Percentiles rank a stretch among this genome's conserved stretches.
These are phyloP conservation scores for Hypotaenidia philippensis DNA, from an alignment of 2,797 vertebrate species.

Conservation along the genomic window DNA sequence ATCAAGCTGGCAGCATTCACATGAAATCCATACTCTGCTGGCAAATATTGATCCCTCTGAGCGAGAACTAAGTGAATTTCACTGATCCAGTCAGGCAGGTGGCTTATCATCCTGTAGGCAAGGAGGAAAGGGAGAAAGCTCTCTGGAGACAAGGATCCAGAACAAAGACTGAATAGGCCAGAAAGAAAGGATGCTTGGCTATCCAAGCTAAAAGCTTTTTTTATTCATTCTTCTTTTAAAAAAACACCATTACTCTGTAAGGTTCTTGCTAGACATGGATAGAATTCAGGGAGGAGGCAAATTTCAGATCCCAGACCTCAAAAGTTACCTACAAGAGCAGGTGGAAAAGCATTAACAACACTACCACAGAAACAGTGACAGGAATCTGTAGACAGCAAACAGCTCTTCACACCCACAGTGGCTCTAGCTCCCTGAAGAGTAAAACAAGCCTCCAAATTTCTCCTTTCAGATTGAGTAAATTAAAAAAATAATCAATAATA, in stretches of 20 bases:
- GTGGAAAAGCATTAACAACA: neutral
- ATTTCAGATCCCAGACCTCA: neutral
- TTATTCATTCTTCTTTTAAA: neutral
- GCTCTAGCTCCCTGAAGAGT: neutral
- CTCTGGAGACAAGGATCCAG: neutral
- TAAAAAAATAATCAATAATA: neutral
- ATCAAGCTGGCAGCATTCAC: slow-evolving; percentile 2
- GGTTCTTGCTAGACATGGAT: neutral
- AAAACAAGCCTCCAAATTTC: neutral
- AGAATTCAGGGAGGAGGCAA: neutral
- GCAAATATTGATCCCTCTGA: slow-evolving; percentile 46
- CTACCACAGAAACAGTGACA: neutral
- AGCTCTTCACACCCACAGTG: neutral
- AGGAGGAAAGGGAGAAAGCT: neutral
- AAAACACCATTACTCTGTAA: neutral
- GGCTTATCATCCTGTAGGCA: neutral
- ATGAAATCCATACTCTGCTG: slow-evolving; percentile 22
- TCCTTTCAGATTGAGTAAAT: neutral
- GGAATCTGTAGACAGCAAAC: neutral
- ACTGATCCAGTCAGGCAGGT: slow-evolving; percentile 21
- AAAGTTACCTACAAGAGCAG: neutral
- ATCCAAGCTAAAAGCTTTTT: neutral
- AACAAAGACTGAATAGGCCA: neutral
- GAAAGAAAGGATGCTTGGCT: neutral
- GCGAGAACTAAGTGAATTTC: neutral